These are phyloP conservation scores for Diaprepes abbreviatus DNA, from an alignment of 2,888 invertebrate species.

Conservation along the genomic window DNA sequence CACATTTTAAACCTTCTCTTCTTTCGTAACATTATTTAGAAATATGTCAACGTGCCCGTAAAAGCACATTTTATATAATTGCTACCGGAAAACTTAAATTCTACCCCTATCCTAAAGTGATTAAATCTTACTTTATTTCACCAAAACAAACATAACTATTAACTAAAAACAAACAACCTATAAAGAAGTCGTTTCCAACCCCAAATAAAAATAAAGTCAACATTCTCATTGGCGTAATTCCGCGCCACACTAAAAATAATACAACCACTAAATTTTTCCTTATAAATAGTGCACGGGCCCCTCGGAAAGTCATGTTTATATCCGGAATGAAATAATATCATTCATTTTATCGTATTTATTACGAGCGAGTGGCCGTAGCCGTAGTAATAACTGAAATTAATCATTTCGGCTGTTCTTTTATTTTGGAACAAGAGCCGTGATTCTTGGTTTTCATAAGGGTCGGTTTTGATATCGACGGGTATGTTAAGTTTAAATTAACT, in stretches of 20 bases:
- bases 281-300: slow-evolving; percentile 29
- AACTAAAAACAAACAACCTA: slow-evolving; percentile 23
- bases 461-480: background rate
- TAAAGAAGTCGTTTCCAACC: slow-evolving; percentile 32
- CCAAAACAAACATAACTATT: slow-evolving; percentile 10
- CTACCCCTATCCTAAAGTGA: background rate
- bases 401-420: slow-evolving; percentile 21
- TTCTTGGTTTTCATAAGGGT: background rate
- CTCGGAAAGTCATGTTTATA: slow-evolving; percentile 33
- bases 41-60: background rate
- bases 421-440: slow-evolving; percentile 6
- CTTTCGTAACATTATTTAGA: too few species aligned
- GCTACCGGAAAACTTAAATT: background rate
- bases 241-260: slow-evolving; percentile 38
- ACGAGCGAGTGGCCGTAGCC: background rate
- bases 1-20: too few species aligned
- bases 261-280: slow-evolving; percentile 45
- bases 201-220: slow-evolving; percentile 20
- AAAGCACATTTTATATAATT: background rate
- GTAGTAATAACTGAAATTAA: slow-evolving; percentile 33
- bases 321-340: slow-evolving; percentile 27
- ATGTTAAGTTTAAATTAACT: background rate
- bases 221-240: slow-evolving; percentile 9
- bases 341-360: slow-evolving; percentile 40
- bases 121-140: slow-evolving; percentile 22